phyloP scores from a whole-genome alignment of 2,797 vertebrate species.

The Phoebastria nigripes region DNA sequence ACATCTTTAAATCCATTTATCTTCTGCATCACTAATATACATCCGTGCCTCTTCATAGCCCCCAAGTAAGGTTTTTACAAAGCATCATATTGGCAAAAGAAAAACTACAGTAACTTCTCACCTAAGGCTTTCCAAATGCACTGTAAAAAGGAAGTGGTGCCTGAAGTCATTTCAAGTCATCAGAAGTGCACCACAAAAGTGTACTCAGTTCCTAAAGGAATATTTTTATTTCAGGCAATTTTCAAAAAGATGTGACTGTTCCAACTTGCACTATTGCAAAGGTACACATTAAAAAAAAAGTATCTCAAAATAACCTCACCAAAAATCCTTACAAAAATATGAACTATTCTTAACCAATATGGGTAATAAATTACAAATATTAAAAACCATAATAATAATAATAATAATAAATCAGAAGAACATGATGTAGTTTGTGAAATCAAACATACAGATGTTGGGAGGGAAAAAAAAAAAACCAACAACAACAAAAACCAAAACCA shows the following conservation, averaged over 20 bases:
- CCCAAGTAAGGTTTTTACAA: not conserved
- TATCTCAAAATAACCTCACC: not conserved
- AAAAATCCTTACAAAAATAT: not conserved
- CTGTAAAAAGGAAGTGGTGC: not conserved
- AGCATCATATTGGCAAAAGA: not conserved
- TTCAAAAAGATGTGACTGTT: not conserved
- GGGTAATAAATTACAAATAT: not conserved
- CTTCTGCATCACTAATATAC: not conserved
- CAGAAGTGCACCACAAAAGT: not conserved
- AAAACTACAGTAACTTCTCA: not conserved
- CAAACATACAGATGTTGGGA: not conserved
- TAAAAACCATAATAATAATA: not conserved
- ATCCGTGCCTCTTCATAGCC: not conserved
- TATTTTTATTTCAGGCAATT: not conserved
- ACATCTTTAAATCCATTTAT: not conserved
- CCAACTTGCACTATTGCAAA: not conserved
- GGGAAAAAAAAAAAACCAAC: not conserved
- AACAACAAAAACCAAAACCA: too few species aligned
- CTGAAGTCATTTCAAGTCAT: not conserved
- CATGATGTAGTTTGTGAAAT: not conserved
- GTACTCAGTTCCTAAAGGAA: not conserved
- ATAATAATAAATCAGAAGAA: not conserved
- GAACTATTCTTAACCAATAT: not conserved
- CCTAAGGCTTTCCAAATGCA: not conserved
- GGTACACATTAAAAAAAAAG: not conserved